These are phyloP conservation scores for Pocillopora meandrina DNA, from an alignment of 92 coral and sea anemone species.

Conservation along the genomic window DNA sequence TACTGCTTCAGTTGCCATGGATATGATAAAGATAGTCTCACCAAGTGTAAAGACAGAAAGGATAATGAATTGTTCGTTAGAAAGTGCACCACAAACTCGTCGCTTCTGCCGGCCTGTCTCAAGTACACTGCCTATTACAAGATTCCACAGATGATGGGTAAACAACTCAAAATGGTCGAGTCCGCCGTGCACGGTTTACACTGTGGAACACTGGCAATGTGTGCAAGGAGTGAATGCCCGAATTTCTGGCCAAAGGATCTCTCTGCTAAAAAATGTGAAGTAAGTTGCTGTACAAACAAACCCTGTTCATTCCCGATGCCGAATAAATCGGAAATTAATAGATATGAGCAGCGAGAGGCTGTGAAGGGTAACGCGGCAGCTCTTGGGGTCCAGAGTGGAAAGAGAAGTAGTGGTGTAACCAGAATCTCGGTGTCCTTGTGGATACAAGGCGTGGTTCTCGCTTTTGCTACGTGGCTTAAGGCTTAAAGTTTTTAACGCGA, in stretches of 20 bases:
- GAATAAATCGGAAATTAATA: background rate
- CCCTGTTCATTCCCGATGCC: slow-evolving; percentile 22
- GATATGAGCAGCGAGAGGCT: background rate
- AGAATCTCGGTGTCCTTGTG: background rate
- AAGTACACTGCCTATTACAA: background rate
- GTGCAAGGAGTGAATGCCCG: background rate
- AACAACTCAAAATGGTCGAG: background rate
- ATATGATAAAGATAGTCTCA: background rate
- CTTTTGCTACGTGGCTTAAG: background rate
- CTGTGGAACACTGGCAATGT: slow-evolving; percentile 14
- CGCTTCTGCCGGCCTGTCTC: background rate
- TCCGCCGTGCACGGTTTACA: background rate
- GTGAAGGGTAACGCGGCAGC: background rate
- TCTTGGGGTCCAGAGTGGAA: background rate
- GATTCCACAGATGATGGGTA: slow-evolving; percentile 4
- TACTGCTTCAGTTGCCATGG: slow-evolving; percentile 30
- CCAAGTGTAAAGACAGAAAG: background rate
- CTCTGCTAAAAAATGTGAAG: background rate
- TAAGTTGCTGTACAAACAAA: slow-evolving; percentile 1
- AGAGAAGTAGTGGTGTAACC: background rate
- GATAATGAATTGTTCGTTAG: background rate
- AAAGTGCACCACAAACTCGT: slow-evolving; percentile 14
- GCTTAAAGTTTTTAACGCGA: background rate
- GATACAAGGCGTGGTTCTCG: background rate
- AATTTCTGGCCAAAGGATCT: slow-evolving; percentile 31